Evolutionary conservation across 2,797 vertebrate genomes (phyloP), one percentile per base, ranked within the genome.

Genomic region (Gallirallus australis): DNA sequence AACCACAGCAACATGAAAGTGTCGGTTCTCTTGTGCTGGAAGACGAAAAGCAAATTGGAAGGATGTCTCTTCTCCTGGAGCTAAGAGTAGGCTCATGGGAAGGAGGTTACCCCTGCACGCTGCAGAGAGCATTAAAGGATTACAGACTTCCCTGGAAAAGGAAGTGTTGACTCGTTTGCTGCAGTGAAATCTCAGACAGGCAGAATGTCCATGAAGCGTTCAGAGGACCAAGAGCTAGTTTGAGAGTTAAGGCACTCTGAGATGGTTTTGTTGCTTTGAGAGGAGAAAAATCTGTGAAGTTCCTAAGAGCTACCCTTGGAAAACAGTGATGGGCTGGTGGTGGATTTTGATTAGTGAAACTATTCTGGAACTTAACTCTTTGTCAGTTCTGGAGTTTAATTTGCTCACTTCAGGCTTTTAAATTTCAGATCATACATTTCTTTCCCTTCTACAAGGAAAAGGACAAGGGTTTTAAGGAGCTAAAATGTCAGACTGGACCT

Each of bases 21-120:
- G 27, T 31, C 3, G 3, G 15, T 10, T 79, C 60, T 65, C n/a
- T 30, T 60, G 37, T 56, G 57, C 28, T 54, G 24, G 57, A 75
- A 61, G 68, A 54, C 48, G 57, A 75, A 37, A 88, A 82, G 40
- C 31, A 47, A 47, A 18, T 7, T 65, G 30, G 64, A 37, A 63
- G 48, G 59, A 56, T 0, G 0, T 23, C 23, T 48, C 40, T 63
- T 12, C 11, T 4, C 11, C 31, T 1, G 1, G 30, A 48, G 18
- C 11, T 27, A n/a, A 23, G 20, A 39, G 19, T 3, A 64, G 24
- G 37, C 33, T 50, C 15, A 9, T 1, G 13, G 52, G 33, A 70
- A 69, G 61, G 45, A 40, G 8, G 15, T 35, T 30, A 35, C 35
- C 70, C 56, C 50, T 31, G n/a, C 13, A 70, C 25, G 18, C 35